phyloP scores from a whole-genome alignment of 2,888 invertebrate species.

The Cephus spinipes region DNA sequence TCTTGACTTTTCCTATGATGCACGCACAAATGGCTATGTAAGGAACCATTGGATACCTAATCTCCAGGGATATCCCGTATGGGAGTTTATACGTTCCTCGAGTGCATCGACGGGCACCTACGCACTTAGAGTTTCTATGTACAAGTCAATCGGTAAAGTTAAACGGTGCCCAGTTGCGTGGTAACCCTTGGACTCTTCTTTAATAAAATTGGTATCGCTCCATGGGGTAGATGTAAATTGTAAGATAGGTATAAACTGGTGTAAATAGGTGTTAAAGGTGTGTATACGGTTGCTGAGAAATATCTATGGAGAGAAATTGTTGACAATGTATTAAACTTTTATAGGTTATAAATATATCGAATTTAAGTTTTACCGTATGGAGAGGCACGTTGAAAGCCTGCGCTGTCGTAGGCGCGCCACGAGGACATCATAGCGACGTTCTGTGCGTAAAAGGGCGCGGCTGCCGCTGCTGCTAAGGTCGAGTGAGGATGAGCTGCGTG shows the following conservation, averaged over 20 bases:
- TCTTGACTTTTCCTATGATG: constrained; percentile 27
- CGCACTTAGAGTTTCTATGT: background rate
- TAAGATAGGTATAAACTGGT: background rate
- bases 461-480: constrained; percentile 67
- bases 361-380: constrained; percentile 75
- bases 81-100: background rate
- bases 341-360: background rate
- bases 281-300: background rate
- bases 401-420: constrained; percentile 81
- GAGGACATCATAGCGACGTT: constrained; percentile 84
- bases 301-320: background rate
- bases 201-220: background rate
- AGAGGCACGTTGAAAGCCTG: constrained; percentile 83
- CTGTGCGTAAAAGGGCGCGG: constrained; percentile 82
- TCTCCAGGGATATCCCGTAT: background rate
- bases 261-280: no score
- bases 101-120: background rate
- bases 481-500: constrained; percentile 71
- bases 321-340: background rate
- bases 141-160: background rate
- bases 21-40: constrained; percentile 1
- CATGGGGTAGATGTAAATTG: background rate
- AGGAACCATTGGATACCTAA: background rate
- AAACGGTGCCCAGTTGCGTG: background rate
- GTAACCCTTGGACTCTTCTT: background rate